Base-by-base conservation (phyloP, 2,797 vertebrate genomes). In the Mustela erminea region DNA sequence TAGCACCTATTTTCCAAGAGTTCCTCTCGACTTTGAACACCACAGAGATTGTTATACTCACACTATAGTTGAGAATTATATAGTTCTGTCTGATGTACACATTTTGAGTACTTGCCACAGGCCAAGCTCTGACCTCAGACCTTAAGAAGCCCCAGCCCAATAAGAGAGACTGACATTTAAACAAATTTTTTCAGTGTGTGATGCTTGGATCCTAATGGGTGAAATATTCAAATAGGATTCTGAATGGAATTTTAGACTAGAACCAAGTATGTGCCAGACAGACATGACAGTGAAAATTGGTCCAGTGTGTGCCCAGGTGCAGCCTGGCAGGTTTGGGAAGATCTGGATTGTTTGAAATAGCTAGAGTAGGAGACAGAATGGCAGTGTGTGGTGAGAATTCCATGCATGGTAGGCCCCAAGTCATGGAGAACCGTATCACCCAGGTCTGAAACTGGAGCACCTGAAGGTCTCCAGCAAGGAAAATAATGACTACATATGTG, bases 271-370 rank as follows among this genome's bases (percentile, higher is more conserved):
- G 80, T 49, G 46, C 2, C 43, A 46, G 32, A 66, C 56, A 88
- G 49, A 10, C 7, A 15, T 0, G 14, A 27, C 35, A 70, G 15
- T 58, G 18, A 56, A 62, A 18, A 35, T 1, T 38, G 32, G 32
- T 25, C 27, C 3, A 8, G 0, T 18, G 8, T 46, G 46, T 3
- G 4, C 12, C 41, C 20, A 38, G 21, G 13, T 18, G 10, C 3
- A 52, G 46, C 14, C 35, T n/a, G 7, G 72, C 23, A 54, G 35
- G 64, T 21, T 23, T 49, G 17, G 27, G 27, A 77, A 56, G 54
- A 56, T 20, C 21, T 29, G 25, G 29, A 10, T 20, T 20, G 74
- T 38, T 43, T 74, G 18, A 35, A 15, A 25, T 0, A 41, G 52
- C 5, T 14, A 43, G 13, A 87, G 25, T 0, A 9, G 13, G n/a